Evolutionary conservation across 2,888 invertebrate genomes (phyloP).

Genomic region (Eledone cirrhosa): DNA sequence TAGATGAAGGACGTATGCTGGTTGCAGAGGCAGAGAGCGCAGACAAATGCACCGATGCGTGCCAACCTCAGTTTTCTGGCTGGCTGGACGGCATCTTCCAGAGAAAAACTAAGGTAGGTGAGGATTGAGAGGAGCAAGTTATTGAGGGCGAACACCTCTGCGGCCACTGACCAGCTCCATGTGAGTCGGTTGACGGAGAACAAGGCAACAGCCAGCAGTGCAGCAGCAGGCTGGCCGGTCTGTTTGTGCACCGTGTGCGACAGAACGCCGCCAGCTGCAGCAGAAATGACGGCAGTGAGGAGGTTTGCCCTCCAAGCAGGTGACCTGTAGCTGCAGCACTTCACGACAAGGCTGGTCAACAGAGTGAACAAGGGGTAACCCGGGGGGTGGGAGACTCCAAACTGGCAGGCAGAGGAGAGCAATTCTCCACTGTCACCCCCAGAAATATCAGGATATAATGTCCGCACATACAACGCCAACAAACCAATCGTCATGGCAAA

Average conservation of each 20-base stretch:
- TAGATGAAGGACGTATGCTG: conserved; percentile 64
- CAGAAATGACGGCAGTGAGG: conserved; percentile 52
- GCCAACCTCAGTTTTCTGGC: conserved; percentile 45
- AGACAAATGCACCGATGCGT: conserved; percentile 52
- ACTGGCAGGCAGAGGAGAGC: conserved; percentile 4
- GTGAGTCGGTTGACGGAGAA: conserved; percentile 57
- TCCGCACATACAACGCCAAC: conserved; percentile 47
- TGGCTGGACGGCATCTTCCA: conserved; percentile 37
- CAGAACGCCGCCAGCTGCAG: conserved; percentile 43
- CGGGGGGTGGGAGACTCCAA: conserved; percentile 64
- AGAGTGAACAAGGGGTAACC: conserved; percentile 65
- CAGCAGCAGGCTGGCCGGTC: conserved; percentile 43
- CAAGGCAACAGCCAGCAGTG: conserved; percentile 48
- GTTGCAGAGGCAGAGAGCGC: conserved; percentile 61
- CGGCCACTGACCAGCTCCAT: conserved; percentile 61
- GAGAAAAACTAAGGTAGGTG: conserved; percentile 47
- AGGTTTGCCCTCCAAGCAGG: conserved; percentile 62
- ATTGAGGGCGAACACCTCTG: conserved; percentile 64
- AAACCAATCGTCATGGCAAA: background rate
- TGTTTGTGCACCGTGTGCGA: conserved; percentile 40
- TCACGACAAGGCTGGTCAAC: conserved; percentile 48
- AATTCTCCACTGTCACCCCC: conserved; percentile 62
- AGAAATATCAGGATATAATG: conserved; percentile 59
- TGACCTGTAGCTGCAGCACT: conserved; percentile 45
- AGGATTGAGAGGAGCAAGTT: conserved; percentile 57